phyloP scores from a whole-genome alignment of 2,113 vertebrate species.

The Peromyscus leucopus region DNA sequence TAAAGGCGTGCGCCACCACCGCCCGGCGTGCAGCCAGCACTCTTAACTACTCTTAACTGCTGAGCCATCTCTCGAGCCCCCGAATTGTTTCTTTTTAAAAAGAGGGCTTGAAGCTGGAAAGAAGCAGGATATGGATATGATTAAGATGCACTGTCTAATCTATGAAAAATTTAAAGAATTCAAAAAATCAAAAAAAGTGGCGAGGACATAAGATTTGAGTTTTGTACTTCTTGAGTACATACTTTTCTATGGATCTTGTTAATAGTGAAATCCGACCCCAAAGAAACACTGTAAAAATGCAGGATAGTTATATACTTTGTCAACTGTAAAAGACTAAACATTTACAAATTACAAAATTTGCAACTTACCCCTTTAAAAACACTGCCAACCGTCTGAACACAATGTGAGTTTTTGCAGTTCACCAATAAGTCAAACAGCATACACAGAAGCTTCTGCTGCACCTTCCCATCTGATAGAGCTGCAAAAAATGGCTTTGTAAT shows the following conservation, averaged over 20 bases:
- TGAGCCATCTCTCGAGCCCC: no score
- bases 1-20: no score
- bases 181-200: not conserved
- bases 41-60: no score
- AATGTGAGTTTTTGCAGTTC: constrained; percentile 88
- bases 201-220: not conserved
- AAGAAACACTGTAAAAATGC: not conserved
- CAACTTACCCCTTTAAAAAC: constrained; percentile 95
- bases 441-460: constrained; percentile 93
- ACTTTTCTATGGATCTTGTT: not conserved
- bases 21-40: no score
- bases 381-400: constrained; percentile 90
- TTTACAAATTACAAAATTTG: not conserved
- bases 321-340: not conserved
- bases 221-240: not conserved
- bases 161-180: not conserved
- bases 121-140: not conserved
- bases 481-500: constrained; percentile 95
- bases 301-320: not conserved
- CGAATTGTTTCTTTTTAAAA: not conserved
- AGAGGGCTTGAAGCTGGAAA: not conserved
- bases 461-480: constrained; percentile 88
- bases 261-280: not conserved
- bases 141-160: not conserved
- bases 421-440: constrained; percentile 93